These are phyloP conservation scores for Xiphorhynchus elegans DNA, from an alignment of 2,113 vertebrate species.

Conservation along the genomic window DNA sequence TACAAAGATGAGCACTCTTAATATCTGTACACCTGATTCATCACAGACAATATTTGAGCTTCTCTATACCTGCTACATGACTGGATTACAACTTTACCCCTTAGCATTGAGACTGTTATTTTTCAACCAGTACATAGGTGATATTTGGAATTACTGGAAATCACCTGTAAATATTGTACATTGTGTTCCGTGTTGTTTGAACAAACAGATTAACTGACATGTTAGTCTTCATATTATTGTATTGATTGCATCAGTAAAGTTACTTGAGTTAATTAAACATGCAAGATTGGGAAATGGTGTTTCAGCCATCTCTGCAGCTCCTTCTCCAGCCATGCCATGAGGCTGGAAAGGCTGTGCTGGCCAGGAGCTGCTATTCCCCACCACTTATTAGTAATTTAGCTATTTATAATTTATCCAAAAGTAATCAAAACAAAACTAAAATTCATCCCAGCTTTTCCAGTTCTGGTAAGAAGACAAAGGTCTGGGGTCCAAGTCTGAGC, in stretches of 20 bases:
- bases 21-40: background rate
- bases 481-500: background rate
- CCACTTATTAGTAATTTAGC: background rate
- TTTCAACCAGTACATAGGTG: background rate
- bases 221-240: background rate
- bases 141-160: background rate
- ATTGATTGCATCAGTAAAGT: background rate
- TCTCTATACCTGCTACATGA: accelerated
- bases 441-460: background rate
- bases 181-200: background rate
- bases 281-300: background rate
- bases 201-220: background rate
- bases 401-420: background rate
- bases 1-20: background rate
- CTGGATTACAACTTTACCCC: background rate
- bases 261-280: background rate
- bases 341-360: background rate
- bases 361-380: background rate
- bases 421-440: background rate
- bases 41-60: background rate
- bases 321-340: background rate
- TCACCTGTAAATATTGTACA: background rate
- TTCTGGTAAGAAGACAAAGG: background rate
- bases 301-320: background rate
- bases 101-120: background rate